Base-by-base conservation (phyloP, 2,113 vertebrate species). In the Argyrosomus japonicus region DNA sequence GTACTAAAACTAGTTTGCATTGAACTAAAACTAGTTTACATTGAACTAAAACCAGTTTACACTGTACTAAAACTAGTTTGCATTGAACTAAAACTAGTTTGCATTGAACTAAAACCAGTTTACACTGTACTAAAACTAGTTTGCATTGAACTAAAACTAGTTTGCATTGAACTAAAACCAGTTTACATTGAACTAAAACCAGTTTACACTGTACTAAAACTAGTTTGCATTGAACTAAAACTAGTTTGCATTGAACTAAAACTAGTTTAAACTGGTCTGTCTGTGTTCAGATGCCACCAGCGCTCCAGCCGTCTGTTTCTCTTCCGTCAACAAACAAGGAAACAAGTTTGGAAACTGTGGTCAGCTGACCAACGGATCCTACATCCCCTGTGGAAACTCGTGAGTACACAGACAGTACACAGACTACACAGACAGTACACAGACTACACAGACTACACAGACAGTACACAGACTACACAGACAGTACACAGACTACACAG, bases 281-380 rank as follows among this genome's bases (percentile, higher is more conserved):
- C 68, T 69, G 25, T 69, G 32, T 51, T 17, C 87, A 97, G 96
- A 95, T 0, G 93, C 96, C 14, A 68, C 92, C 19, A 93, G 92
- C 0, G 95, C 96, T 65, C 94, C 95, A 1, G 81, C 94, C 0
- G 88, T 95, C 54, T 97, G 97, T 70, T 95, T 97, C 91, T 95
- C 92, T 0, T 87, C 95, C 0, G 95, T 97, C 77, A 99, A 99
- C 10, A 85, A 92, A 0, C 93, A 94, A 50, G 98, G 97, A 1
- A 93, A 97, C 12, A 95, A 94, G 56, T 96, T 87, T 0, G 97
- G 98, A 40, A 97, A 95, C 94, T 99, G 98, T 0, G 98, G 98
- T 53, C 96, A 95, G 90, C 79, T 83, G 45, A 63, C 75, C 14
- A 94, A 96, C 0, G 96, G 97, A 32, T 95, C 95, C 83, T 98